Conservation (phyloP, 2,113 vertebrate genomes). For the Corythoichthys haematopterus region DNA sequence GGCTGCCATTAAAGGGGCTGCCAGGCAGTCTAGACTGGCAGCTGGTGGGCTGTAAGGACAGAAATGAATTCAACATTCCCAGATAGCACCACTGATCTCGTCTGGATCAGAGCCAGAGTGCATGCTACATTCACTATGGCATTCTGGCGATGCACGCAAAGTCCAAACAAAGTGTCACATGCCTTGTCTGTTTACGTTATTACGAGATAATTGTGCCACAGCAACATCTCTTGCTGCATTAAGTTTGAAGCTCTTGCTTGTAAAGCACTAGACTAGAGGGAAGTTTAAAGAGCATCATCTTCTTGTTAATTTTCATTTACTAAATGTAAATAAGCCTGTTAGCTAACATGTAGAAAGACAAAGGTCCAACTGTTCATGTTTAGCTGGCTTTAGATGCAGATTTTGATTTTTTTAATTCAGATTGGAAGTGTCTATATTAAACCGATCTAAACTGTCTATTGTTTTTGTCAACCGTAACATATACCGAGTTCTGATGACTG, state of each 20-base stretch:
- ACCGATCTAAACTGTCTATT: not conserved
- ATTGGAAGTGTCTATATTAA: not conserved
- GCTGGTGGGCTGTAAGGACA: conserved; percentile 33
- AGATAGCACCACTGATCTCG: conserved; percentile 40
- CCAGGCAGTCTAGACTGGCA: conserved; percentile 50
- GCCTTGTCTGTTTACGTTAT: not conserved
- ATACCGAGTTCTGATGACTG: not conserved
- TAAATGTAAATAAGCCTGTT: not conserved
- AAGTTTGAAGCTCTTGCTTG: not conserved
- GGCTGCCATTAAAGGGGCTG: conserved; percentile 22
- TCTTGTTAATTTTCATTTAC: too few relatives aligned
- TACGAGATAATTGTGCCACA: not conserved
- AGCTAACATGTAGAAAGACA: not conserved
- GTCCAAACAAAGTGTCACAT: conserved; percentile 2
- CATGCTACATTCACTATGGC: conserved; percentile 4
- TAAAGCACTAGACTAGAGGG: not conserved
- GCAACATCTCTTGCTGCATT: not conserved
- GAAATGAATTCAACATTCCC: conserved; percentile 44
- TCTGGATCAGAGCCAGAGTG: conserved; percentile 43
- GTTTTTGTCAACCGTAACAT: not conserved
- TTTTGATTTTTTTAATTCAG: not conserved
- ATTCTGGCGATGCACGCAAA: conserved; percentile 11
- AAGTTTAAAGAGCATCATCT: not conserved
- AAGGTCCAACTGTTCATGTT: not conserved
- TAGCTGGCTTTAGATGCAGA: not conserved